A percentile compares a stretch with the other conserved stretches of the same genome.
Evolutionary conservation across 2,113 vertebrate species (phyloP).

Genomic region (Fukomys damarensis): DNA sequence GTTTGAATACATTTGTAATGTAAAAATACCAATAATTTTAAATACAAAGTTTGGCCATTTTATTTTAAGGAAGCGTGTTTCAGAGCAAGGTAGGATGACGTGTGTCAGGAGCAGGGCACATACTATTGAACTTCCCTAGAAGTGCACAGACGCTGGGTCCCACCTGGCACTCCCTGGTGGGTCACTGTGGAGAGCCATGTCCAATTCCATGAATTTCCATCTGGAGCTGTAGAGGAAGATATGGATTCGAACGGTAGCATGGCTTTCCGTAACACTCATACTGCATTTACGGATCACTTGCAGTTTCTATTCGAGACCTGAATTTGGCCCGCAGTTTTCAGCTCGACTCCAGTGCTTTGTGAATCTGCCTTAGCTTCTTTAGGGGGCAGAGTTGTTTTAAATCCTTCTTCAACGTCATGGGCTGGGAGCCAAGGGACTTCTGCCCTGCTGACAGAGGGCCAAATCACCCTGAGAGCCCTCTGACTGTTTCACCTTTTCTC

Average conservation of each 20-base stretch:
- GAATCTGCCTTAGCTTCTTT: not conserved
- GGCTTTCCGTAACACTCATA: not conserved
- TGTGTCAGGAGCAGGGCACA: not conserved
- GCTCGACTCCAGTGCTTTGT: not conserved
- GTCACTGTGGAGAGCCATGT: not conserved
- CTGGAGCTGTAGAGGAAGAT: not conserved
- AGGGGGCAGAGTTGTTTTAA: not conserved
- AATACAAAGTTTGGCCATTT: not conserved
- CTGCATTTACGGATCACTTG: not conserved
- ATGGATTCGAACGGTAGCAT: not conserved
- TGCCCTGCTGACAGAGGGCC: not conserved
- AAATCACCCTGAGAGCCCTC: not conserved
- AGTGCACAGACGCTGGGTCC: too few species aligned
- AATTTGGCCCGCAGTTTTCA: conserved; percentile 15
- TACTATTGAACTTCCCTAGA: too few species aligned
- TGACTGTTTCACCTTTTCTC: conserved; percentile 30
- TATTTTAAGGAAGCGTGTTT: not conserved
- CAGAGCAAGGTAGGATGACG: not conserved
- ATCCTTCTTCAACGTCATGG: not conserved
- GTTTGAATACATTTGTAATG: too few species aligned
- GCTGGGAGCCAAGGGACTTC: not conserved
- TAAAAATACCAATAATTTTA: too few species aligned
- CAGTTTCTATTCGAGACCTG: not conserved
- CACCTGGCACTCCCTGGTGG: not conserved
- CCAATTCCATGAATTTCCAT: not conserved